Evolutionary conservation across 1,140 invertebrate species (phyloP).

Genomic region (Centruroides sculpturatus): DNA sequence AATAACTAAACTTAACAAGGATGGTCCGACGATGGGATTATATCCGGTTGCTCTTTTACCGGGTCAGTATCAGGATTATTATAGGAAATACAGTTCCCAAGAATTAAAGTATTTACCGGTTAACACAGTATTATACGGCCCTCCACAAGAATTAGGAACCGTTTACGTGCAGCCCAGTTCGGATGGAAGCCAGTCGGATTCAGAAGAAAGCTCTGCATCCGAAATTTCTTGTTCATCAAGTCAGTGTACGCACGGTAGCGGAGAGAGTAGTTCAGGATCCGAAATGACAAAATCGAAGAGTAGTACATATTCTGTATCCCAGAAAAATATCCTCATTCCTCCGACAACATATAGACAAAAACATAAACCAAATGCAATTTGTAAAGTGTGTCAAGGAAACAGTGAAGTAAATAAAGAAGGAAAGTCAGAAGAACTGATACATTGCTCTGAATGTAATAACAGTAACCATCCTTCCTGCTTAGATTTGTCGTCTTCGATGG

Average conservation of each 20-base stretch:
- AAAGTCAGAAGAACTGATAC: slow-evolving; percentile 39
- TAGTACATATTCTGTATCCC: neutral
- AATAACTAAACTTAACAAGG: slow-evolving; percentile 29
- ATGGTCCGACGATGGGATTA: slow-evolving; percentile 41
- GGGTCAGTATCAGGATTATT: slow-evolving; percentile 82
- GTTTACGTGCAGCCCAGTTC: slow-evolving; percentile 1
- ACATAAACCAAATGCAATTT: slow-evolving; percentile 18
- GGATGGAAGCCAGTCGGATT: slow-evolving; percentile 18
- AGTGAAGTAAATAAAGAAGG: slow-evolving; percentile 26
- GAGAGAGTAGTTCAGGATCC: slow-evolving; percentile 36
- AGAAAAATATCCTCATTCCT: neutral
- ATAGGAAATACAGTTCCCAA: slow-evolving; percentile 45
- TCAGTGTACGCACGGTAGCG: slow-evolving; percentile 13
- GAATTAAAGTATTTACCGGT: slow-evolving; percentile 69
- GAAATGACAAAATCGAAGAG: slow-evolving; percentile 33
- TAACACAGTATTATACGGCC: slow-evolving; percentile 72
- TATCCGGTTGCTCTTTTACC: slow-evolving; percentile 85
- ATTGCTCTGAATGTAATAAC: slow-evolving; percentile 56
- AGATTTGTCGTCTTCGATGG: slow-evolving; percentile 57
- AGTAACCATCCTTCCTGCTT: slow-evolving; percentile 57
- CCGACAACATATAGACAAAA: slow-evolving; percentile 1
- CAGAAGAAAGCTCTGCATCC: slow-evolving; percentile 24
- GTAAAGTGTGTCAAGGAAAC: slow-evolving; percentile 33
- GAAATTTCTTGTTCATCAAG: slow-evolving; percentile 13
- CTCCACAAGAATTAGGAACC: slow-evolving; percentile 29